phyloP scores from a whole-genome alignment of 1,140 invertebrate genomes.

The Pogonus chalceus region DNA sequence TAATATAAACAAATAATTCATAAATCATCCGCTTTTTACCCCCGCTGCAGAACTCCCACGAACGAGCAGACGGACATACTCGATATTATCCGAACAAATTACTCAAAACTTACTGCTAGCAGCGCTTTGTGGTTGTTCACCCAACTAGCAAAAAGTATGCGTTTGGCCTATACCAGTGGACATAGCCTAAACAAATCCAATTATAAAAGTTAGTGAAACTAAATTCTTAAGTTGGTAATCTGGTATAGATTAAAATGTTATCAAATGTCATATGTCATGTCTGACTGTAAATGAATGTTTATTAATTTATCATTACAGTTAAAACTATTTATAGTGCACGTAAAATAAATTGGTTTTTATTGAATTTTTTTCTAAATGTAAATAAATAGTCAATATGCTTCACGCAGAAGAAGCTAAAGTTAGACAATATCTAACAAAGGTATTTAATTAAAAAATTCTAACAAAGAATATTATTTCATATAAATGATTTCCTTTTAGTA shows the following conservation, averaged over 20 bases:
- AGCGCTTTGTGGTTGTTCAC: too few species aligned
- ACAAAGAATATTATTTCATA: constrained; percentile 11
- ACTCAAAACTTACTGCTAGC: too few species aligned
- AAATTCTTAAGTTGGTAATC: background rate
- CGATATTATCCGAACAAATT: too few species aligned
- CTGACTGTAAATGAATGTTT: background rate
- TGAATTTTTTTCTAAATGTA: background rate
- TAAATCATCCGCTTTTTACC: too few species aligned
- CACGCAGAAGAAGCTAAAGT: constrained; percentile 38
- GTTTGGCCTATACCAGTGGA: too few species aligned
- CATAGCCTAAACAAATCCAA: too few species aligned
- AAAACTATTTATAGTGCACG: background rate
- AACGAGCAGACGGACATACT: too few species aligned
- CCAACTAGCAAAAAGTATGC: too few species aligned
- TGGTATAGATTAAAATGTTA: background rate
- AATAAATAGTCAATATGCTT: background rate
- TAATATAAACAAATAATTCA: too few species aligned
- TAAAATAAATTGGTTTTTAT: background rate
- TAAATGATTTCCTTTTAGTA: constrained; percentile 42
- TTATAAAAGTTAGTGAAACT: too few species aligned
- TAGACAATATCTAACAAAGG: constrained; percentile 43
- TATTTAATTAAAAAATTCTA: constrained; percentile 16
- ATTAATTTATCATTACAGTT: background rate
- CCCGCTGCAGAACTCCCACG: too few species aligned
- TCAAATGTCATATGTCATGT: background rate